Percentiles rank a stretch among this genome's conserved stretches.
phyloP scores from a whole-genome alignment of 2,797 vertebrate genomes.

The Decapterus maruadsi region DNA sequence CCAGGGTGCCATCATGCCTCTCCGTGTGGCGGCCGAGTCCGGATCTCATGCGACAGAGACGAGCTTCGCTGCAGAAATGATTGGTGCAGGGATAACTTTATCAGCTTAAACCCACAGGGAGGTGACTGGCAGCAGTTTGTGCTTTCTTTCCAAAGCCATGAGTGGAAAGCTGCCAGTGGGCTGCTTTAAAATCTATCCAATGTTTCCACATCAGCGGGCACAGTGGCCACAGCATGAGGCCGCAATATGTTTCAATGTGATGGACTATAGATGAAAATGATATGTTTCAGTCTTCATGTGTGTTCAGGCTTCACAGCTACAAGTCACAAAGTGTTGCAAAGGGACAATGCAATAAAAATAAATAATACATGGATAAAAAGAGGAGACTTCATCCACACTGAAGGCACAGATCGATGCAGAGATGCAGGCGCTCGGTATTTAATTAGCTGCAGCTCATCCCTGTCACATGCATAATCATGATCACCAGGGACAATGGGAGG shows the following conservation, averaged over 20 bases:
- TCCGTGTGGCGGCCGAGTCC: background rate
- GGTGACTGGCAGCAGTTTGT: conserved; percentile 37
- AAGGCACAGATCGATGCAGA: conserved; percentile 22
- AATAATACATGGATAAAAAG: background rate
- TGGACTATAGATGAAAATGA: conserved; percentile 6
- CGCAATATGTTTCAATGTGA: conserved; percentile 1
- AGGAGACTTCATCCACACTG: background rate
- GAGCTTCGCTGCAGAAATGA: conserved; percentile 22
- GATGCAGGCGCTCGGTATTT: conserved; percentile 4
- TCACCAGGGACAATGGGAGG: background rate
- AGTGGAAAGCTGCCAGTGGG: conserved; percentile 76
- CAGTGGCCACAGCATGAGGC: conserved; percentile 13
- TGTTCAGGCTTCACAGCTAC: background rate
- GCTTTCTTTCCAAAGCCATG: conserved; percentile 58
- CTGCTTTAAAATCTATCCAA: conserved; percentile 78
- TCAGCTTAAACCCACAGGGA: conserved; percentile 55
- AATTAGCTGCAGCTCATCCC: conserved; percentile 48
- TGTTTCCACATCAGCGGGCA: conserved; percentile 66
- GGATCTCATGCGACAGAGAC: conserved; percentile 2
- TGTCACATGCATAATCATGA: conserved; percentile 14
- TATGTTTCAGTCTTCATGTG: background rate
- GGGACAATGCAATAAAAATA: background rate
- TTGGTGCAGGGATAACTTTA: conserved; percentile 17
- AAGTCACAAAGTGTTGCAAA: background rate
- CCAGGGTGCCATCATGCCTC: background rate